Percentiles rank a stretch among this genome's conserved stretches.
Conservation (phyloP, 92 coral and sea anemone genomes). For the Metridium senile region DNA sequence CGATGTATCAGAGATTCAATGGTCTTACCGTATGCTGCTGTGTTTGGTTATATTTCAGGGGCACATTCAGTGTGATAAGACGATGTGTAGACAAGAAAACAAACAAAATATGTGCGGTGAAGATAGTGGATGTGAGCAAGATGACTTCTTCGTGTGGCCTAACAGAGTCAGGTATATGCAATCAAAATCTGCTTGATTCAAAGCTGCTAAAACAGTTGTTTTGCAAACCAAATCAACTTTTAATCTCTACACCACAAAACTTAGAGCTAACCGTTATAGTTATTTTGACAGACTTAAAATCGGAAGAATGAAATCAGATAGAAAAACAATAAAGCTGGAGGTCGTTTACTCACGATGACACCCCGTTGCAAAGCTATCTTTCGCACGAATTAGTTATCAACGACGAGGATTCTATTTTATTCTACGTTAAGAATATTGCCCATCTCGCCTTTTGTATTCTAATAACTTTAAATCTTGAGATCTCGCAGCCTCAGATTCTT, state of each 20-base stretch:
- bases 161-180: constrained; percentile 80
- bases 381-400: constrained; percentile 1
- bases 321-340: constrained; percentile 6
- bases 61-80: constrained; percentile 96
- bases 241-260: neutral
- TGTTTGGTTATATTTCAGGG: constrained; percentile 67
- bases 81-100: constrained; percentile 92
- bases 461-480: neutral
- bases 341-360: neutral
- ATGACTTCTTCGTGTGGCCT: constrained; percentile 97
- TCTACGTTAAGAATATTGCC: no score
- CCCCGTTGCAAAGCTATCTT: constrained; percentile 19
- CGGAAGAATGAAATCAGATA: constrained; percentile 8
- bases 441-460: neutral
- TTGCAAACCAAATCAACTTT: constrained; percentile 1
- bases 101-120: constrained; percentile 92
- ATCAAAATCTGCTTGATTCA: constrained; percentile 21
- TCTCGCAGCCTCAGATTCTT: neutral
- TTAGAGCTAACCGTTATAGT: constrained; percentile 8
- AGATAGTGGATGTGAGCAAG: constrained; percentile 91
- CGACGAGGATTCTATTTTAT: neutral
- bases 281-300: constrained; percentile 3
- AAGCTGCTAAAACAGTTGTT: constrained; percentile 1
- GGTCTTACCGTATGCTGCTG: constrained; percentile 21
- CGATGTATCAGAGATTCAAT: neutral